Percentiles rank a stretch among this genome's conserved stretches.
These are phyloP conservation scores for Oceanites oceanicus DNA, from an alignment of 2,113 vertebrate species.

Conservation along the genomic window DNA sequence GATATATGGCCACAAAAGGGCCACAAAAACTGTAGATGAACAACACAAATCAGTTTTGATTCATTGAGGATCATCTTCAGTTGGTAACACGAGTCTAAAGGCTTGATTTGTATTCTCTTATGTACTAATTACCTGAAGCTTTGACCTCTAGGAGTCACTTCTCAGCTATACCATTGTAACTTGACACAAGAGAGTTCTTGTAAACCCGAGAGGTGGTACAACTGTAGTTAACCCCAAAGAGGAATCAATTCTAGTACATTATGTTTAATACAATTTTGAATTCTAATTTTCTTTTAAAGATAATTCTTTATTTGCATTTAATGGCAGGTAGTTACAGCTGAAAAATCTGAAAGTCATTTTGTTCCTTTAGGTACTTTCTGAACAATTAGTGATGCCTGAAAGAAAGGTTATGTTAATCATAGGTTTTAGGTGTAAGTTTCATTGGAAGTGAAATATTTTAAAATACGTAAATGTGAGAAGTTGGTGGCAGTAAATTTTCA, in stretches of 20 bases:
- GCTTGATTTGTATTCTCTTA: background rate
- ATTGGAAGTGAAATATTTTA: background rate
- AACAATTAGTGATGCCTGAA: background rate
- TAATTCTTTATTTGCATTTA: background rate
- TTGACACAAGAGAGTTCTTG: background rate
- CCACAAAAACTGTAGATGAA: background rate
- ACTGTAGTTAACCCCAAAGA: background rate
- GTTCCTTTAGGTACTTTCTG: background rate
- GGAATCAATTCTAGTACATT: background rate
- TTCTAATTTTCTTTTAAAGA: background rate
- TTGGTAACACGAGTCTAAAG: background rate
- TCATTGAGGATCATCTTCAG: background rate
- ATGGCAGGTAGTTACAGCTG: background rate
- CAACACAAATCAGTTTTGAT: background rate
- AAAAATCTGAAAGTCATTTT: background rate
- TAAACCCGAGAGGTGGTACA: background rate
- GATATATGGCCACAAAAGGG: background rate
- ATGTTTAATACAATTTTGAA: background rate
- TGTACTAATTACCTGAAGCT: background rate
- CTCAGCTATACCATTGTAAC: background rate
- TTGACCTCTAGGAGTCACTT: background rate
- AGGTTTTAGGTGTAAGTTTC: background rate
- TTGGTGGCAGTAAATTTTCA: background rate
- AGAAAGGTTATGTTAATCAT: background rate
- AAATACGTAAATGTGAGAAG: background rate